Base-by-base conservation (phyloP, 1,140 invertebrate species). In the Diprion similis region DNA sequence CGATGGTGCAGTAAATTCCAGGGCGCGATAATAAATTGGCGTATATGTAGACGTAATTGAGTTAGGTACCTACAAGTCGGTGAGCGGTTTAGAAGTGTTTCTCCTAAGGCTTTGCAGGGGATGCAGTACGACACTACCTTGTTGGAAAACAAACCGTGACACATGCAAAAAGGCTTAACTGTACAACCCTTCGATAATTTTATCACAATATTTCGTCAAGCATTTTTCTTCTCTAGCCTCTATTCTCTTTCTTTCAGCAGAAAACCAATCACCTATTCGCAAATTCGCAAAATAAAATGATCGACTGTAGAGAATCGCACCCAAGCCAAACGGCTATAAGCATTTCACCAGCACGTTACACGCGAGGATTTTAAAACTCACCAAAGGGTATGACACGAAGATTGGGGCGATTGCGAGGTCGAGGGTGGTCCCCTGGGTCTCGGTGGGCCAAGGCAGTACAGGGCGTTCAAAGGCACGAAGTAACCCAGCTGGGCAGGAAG, bases 401-500 rank as follows among this genome's bases (percentile, higher is more conserved):
- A 70, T 59, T 72, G 24, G 68, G 77, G 46, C 47, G 74, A 73
- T 66, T 76, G 73, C 68, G 77, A 73, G 71, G 72, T 77, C n/a
- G 77, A 76, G 66, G 74, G 37, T 45, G 19, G 76, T 17, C 73
- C 71, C 71, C 77, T 73, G 59, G 67, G 78, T 64, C 76, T 68
- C 7, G 76, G 73, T 18, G 76, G 73, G 48, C 68, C 77, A 64
- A 78, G 73, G 67, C 77, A 79, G 66, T 80, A 82, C 24, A 82
- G 45, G 10, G 76, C 78, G 59, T 82, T 79, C 19, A 85, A 76
- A 66, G 83, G 80, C 37, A 84, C 78, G 66, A 85, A 85, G 67
- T 85, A 85, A 59, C 82, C 83, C 65, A 85, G 75, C 78, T 83
- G 83, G 9, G 81, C 83, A 18, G 81, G 75, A 67, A 83, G 72